Conservation (phyloP, 2,113 vertebrate species). For the Stegostoma tigrinum region DNA sequence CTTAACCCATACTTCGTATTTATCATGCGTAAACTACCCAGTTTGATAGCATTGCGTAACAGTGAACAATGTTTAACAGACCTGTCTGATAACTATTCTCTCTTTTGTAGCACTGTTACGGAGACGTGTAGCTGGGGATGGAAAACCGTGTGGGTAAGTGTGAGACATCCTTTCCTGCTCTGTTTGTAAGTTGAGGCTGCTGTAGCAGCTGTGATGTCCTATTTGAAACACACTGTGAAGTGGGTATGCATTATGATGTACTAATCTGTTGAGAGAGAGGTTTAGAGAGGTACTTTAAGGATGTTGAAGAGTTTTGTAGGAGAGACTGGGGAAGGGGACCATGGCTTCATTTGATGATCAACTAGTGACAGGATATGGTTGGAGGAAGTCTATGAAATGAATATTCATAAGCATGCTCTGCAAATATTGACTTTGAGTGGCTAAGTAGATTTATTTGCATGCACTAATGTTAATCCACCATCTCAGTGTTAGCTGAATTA, state of each 20-base stretch:
- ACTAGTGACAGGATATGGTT: background rate
- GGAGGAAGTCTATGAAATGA: background rate
- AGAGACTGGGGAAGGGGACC: background rate
- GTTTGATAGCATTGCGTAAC: background rate
- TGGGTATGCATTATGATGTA: too few relatives aligned
- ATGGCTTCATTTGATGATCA: background rate
- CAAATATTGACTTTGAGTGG: background rate
- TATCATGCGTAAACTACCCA: background rate
- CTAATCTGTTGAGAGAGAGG: background rate
- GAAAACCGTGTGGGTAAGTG: slow-evolving; percentile 34
- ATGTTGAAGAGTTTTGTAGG: background rate
- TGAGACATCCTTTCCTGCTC: background rate
- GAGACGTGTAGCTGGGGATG: slow-evolving; percentile 31
- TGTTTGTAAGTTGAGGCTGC: background rate
- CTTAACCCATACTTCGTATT: background rate
- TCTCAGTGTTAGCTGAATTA: background rate
- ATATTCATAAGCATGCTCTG: background rate
- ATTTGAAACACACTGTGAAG: background rate
- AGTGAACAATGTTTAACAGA: background rate
- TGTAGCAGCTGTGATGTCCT: background rate
- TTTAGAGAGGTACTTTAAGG: background rate
- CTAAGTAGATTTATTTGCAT: background rate
- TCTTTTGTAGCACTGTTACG: slow-evolving; percentile 2
- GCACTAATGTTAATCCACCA: background rate
- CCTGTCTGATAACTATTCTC: background rate